Evolutionary conservation across 2,797 vertebrate species (phyloP).

Genomic region (Sylvilagus floridanus): DNA sequence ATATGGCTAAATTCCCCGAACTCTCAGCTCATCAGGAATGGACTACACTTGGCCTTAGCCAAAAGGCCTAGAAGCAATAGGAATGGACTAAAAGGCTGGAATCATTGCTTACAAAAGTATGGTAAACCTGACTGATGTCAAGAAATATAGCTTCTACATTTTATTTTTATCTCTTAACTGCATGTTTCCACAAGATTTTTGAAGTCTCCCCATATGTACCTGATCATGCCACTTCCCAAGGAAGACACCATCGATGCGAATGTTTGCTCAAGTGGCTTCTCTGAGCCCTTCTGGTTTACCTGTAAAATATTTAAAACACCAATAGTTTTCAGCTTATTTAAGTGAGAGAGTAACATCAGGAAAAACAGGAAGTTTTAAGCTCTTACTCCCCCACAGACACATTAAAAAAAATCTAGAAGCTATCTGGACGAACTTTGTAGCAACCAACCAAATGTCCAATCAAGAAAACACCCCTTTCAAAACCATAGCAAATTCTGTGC

Average conservation of each 20-base stretch:
- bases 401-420: neutral
- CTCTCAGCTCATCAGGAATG: no score
- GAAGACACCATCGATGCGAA: slow-evolving; percentile 94
- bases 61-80: no score
- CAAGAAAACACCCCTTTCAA: neutral
- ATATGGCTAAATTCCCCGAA: no score
- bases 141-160: no score
- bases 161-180: no score
- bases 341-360: neutral
- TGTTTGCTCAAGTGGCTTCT: slow-evolving; percentile 94
- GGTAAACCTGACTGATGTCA: no score
- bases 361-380: neutral
- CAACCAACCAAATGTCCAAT: neutral
- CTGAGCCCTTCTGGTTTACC: slow-evolving; percentile 98
- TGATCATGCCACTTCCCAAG: slow-evolving; percentile 95
- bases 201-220: slow-evolving; percentile 85
- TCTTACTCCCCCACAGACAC: neutral
- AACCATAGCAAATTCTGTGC: neutral
- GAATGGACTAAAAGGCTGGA: no score
- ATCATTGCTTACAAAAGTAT: no score
- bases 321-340: slow-evolving; percentile 46
- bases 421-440: neutral
- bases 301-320: slow-evolving; percentile 75
- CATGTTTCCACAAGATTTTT: no score
- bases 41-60: no score